Evolutionary conservation across 2,888 invertebrate genomes (phyloP), one percentile per base, ranked within the genome.

Genomic region (Ichneumon xanthorius): DNA sequence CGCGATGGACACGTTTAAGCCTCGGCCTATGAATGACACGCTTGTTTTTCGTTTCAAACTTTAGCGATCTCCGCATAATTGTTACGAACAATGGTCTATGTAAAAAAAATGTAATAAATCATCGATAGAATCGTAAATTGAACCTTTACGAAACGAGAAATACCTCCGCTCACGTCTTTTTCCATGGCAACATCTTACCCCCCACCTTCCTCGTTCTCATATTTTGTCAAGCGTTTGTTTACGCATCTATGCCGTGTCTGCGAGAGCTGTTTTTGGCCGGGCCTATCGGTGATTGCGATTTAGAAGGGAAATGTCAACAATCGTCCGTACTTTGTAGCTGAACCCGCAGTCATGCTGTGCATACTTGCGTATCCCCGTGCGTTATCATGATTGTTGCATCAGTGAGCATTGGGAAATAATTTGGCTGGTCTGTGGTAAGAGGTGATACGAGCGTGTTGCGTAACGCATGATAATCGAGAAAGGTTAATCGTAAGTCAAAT

Each of bases 361-460:
- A 14, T 16, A 63, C 30, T 16, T 14, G 30, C 6, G 7, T 11
- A 63, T 33, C 6, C 2, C 30, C 16, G 16, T 16, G 30, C 61
- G 30, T 63, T 63, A 63, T 63, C 61, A 22, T 55, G 4, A 61
- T 71, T 71, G 78, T 50, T 50, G 50, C 78, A 70, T 70, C 70
- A 70, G 30, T 33, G 58, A 63, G 33, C 22, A 71, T 79, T 79
- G 78, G 61, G 70, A 79, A 79, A 79, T 70, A 79, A 79, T 79
- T 61, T 79, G 14, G 55, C 33, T 22, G 14, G n/a, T 40, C 14
- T 9, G 26, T 48, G 4, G 26, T 53, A 50, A 53, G 50, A 33
- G 67, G 26, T 67, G 77, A 77, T 55, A 67, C 40, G 40, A 7
- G 11, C 4, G 50, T 7, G 70, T 79, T 79, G 61, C 70, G 70